phyloP scores from a whole-genome alignment of 2,797 vertebrate species.

The Myripristis jacobus region DNA sequence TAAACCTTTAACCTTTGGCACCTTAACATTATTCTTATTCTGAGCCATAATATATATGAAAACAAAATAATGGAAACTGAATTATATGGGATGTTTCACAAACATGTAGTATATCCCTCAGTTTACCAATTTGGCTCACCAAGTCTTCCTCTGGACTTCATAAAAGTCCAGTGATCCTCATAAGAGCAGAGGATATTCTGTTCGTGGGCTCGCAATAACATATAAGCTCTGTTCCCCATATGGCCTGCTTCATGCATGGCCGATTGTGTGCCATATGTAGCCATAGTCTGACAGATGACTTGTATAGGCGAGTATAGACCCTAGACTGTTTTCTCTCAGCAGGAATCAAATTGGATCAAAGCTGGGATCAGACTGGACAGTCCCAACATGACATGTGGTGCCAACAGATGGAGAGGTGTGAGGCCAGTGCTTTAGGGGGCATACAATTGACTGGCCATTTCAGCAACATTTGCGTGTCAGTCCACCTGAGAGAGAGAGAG shows the following conservation, averaged over 20 bases:
- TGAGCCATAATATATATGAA: constrained; percentile 8
- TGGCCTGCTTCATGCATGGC: constrained; percentile 39
- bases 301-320: constrained; percentile 17
- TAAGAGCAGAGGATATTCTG: constrained; percentile 15
- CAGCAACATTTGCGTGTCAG: constrained; percentile 29
- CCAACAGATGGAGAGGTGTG: constrained; percentile 69
- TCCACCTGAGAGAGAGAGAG: constrained; percentile 29
- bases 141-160: background rate
- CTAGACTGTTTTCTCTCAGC: constrained; percentile 29
- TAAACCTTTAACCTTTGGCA: too few species aligned
- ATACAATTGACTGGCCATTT: constrained; percentile 26
- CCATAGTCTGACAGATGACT: constrained; percentile 29
- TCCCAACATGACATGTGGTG: constrained; percentile 37
- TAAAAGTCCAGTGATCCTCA: background rate
- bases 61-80: constrained; percentile 11
- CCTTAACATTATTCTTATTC: too few species aligned
- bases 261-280: constrained; percentile 27
- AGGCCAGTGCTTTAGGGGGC: constrained; percentile 39
- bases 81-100: background rate
- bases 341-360: constrained; percentile 54
- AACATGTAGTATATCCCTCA: background rate
- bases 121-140: background rate
- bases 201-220: constrained; percentile 33
- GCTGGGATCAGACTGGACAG: constrained; percentile 36
- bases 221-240: constrained; percentile 52